Evolutionary conservation across 2,113 vertebrate species (phyloP), one percentile per base, ranked within the genome.

Genomic region (Thalassarche chlororhynchos): DNA sequence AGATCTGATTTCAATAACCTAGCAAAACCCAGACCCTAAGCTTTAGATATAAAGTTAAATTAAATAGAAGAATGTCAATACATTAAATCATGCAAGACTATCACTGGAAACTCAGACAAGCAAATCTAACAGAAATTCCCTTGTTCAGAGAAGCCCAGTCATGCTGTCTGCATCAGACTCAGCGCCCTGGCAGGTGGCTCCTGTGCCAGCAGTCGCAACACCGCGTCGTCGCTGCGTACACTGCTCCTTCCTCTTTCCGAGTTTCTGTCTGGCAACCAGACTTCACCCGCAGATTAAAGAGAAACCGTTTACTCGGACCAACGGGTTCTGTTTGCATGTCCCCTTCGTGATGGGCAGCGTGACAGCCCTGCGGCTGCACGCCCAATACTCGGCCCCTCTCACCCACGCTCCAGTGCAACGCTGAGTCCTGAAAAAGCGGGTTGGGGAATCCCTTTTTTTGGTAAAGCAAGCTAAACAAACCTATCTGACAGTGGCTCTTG

Each of bases 181-280:
- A 46, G 64, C 64, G 31, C 17, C 74, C 74, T 87, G 85, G 92
- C 88, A 92, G 75, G 97, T 96, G 97, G 95, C 97, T 97, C 98
- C 91, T 17, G 98, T 91, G 98, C 87, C 97, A 89, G 98, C 97
- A 97, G 98, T 98, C 98, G 98, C 95, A 95, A 98, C 98, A 97
- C 97, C 38, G 96, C 49, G 58, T 84, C 58, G 96, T 98, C 98
- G 98, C 97, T 34, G 17, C 78, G 92, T 16, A 65, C 72, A 36
- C 54, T 21, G 87, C 97, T 97, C 97, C 97, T 97, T 98, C 97
- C 95, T 89, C 97, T 90, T 93, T 42, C 94, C 21, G 0, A 25
- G 68, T 2, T 18, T 26, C 75, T 52, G 71, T 24, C 51, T 46
- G 83, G 49, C 61, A 38, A n/a, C 38, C 75, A 24, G 29, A 4